Percentiles rank a stretch among this genome's conserved stretches.
These are phyloP conservation scores for Alligator sinensis DNA, from an alignment of 2,113 vertebrate genomes.

Conservation along the genomic window DNA sequence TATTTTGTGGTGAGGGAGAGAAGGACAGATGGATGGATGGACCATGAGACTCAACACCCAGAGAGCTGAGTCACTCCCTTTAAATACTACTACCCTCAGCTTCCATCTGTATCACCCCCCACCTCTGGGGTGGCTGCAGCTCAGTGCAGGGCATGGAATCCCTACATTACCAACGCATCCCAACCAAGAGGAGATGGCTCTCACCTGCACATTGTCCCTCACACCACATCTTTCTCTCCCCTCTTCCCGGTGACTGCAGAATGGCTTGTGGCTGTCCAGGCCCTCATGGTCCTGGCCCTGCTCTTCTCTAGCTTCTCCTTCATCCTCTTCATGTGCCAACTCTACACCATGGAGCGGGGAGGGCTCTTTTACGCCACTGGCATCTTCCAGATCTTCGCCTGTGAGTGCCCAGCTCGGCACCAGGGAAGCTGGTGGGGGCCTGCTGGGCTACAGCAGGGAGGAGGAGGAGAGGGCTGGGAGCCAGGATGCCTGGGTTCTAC, in stretches of 20 bases:
- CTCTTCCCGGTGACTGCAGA: constrained; percentile 68
- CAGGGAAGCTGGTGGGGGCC: background rate
- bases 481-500: background rate
- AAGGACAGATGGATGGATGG: too few relatives aligned
- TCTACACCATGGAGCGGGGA: constrained; percentile 89
- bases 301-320: constrained; percentile 89
- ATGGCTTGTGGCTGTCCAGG: constrained; percentile 90
- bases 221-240: background rate
- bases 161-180: too few relatives aligned
- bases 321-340: constrained; percentile 90
- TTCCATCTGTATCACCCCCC: too few relatives aligned
- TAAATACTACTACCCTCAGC: too few relatives aligned
- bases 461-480: too few relatives aligned
- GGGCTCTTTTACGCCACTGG: constrained; percentile 92
- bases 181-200: background rate
- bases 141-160: background rate
- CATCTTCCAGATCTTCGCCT: constrained; percentile 88
- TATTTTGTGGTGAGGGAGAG: too few relatives aligned
- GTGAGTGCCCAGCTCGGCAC: constrained; percentile 62
- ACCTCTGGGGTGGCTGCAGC: background rate
- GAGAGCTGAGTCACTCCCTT: background rate
- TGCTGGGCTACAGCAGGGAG: background rate
- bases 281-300: constrained; percentile 89
- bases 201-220: background rate
- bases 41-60: too few relatives aligned